phyloP scores from a whole-genome alignment of 2,113 vertebrate genomes.

The Salminus brasiliensis region DNA sequence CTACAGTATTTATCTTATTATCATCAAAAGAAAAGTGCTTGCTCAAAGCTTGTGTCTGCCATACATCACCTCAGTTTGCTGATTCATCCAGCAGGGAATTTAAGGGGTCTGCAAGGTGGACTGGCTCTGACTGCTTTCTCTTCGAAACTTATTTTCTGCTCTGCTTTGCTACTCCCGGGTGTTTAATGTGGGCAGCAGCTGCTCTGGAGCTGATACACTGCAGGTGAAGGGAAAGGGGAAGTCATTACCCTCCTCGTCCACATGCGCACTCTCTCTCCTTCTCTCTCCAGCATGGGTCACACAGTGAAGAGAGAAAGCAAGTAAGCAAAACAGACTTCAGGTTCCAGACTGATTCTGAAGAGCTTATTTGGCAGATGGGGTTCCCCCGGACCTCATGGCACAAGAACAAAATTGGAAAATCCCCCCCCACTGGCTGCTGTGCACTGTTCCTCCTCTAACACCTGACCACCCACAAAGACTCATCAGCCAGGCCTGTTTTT shows the following conservation, averaged over 20 bases:
- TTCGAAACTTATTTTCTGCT: conserved; percentile 18
- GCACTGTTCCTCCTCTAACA: neutral
- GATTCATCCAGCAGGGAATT: conserved; percentile 8
- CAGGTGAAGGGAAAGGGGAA: conserved; percentile 32
- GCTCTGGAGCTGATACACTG: conserved; percentile 32
- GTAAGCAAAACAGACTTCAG: conserved; percentile 3
- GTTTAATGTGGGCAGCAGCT: conserved; percentile 21
- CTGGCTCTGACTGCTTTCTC: neutral
- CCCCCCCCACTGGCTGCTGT: neutral
- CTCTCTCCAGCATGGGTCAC: conserved; percentile 30
- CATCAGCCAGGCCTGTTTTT: neutral
- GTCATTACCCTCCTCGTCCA: conserved; percentile 30
- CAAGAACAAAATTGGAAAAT: neutral
- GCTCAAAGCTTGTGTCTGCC: conserved; percentile 6
- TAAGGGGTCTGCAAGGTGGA: conserved; percentile 1
- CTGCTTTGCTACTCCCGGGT: neutral
- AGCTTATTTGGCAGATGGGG: conserved; percentile 4
- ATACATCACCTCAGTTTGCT: conserved; percentile 15
- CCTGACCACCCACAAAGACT: neutral
- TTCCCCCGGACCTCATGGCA: conserved; percentile 7
- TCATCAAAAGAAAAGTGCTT: conserved; percentile 3
- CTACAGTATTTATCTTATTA: conserved; percentile 31
- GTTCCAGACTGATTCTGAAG: neutral
- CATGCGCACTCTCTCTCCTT: conserved; percentile 22
- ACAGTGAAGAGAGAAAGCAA: conserved; percentile 18